These are phyloP conservation scores for Mustelus asterias DNA, from an alignment of 2,113 vertebrate species.

Conservation along the genomic window DNA sequence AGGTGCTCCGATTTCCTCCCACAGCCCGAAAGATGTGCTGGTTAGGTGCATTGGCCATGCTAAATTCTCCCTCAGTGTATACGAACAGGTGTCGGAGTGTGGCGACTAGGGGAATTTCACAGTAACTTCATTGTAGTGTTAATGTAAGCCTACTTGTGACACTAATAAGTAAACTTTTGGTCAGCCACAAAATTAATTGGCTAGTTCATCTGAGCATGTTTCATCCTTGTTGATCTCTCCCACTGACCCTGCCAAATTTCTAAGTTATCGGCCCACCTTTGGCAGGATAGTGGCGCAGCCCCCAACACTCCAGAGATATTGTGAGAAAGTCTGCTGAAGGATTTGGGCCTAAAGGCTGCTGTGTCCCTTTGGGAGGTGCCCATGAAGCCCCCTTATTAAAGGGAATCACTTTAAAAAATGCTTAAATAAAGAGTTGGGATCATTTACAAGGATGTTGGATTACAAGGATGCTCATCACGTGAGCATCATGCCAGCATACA, in stretches of 20 bases:
- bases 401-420: neutral
- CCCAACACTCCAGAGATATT: neutral
- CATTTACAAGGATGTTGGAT: too few species aligned
- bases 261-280: neutral
- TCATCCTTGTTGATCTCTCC: neutral
- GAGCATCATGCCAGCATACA: neutral
- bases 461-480: too few species aligned
- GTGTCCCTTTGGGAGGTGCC: neutral
- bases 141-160: too few species aligned
- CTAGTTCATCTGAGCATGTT: neutral
- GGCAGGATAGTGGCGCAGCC: neutral
- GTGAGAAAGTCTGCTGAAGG: neutral
- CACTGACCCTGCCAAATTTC: neutral
- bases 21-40: too few species aligned
- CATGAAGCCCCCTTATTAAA: neutral
- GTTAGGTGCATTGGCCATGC: too few species aligned
- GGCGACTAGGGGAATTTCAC: too few species aligned
- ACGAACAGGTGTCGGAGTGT: too few species aligned
- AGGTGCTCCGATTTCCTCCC: too few species aligned
- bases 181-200: neutral
- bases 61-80: too few species aligned
- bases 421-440: too few species aligned
- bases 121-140: too few species aligned
- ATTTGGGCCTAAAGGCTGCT: neutral
- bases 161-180: too few species aligned